Percentiles rank a stretch among this genome's conserved stretches.
Evolutionary conservation across 2,888 invertebrate genomes (phyloP).

Genomic region (Pyrocoelia pectoralis): DNA sequence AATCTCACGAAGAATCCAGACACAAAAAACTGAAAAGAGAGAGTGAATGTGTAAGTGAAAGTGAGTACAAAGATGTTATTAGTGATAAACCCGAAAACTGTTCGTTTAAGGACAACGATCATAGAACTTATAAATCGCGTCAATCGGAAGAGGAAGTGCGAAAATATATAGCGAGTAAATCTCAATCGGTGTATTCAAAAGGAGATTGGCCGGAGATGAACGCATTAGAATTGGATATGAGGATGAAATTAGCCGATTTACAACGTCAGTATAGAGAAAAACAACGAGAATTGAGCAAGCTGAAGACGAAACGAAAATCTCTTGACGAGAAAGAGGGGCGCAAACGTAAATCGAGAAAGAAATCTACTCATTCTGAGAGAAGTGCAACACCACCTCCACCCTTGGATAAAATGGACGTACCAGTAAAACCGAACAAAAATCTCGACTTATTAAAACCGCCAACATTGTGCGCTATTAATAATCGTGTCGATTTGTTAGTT

Average conservation of each 20-base stretch:
- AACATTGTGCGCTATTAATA: constrained; percentile 51
- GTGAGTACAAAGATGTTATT: neutral
- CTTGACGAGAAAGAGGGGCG: constrained; percentile 51
- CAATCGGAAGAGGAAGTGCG: constrained; percentile 59
- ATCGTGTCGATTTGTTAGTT: constrained; percentile 17
- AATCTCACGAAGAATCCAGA: constrained; percentile 53
- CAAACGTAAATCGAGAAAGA: constrained; percentile 62
- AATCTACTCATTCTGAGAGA: constrained; percentile 53
- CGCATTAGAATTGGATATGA: constrained; percentile 83
- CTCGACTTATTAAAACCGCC: constrained; percentile 58
- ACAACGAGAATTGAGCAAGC: constrained; percentile 79
- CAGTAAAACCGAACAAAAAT: constrained; percentile 44
- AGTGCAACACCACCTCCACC: constrained; percentile 53
- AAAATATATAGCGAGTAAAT: constrained; percentile 55
- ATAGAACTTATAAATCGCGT: constrained; percentile 54
- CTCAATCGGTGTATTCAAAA: constrained; percentile 49
- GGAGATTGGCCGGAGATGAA: constrained; percentile 65
- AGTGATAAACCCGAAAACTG: constrained; percentile 40
- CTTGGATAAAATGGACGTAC: constrained; percentile 53
- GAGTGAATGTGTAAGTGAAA: constrained; percentile 29
- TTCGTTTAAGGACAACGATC: constrained; percentile 48
- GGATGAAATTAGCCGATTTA: constrained; percentile 80
- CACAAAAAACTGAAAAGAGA: constrained; percentile 56
- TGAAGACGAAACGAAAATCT: constrained; percentile 61
- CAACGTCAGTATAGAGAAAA: constrained; percentile 85